Percentiles rank a stretch among this genome's conserved stretches.
Conservation (phyloP, 2,797 vertebrate species). For the Tolypeutes matacus region DNA sequence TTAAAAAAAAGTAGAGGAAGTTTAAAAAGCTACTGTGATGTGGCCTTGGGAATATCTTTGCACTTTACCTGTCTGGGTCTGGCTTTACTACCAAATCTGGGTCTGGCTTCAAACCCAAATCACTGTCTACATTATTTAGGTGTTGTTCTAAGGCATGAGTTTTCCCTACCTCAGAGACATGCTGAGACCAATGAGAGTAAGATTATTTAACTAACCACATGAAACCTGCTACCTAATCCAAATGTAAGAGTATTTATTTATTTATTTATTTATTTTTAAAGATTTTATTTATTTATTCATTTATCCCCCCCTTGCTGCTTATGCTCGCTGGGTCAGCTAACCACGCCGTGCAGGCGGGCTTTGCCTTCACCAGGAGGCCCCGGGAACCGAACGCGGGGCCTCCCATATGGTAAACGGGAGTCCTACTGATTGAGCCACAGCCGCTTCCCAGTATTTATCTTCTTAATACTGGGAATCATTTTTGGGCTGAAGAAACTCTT, state of each 20-base stretch:
- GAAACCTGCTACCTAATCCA: conserved; percentile 25
- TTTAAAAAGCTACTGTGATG: conserved; percentile 4
- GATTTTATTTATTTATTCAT: too few species aligned
- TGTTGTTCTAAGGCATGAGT: not conserved
- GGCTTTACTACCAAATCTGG: conserved; percentile 28
- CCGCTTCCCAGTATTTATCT: conserved; percentile 58
- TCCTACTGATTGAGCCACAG: too few species aligned
- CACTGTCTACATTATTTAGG: conserved; percentile 8
- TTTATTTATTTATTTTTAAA: too few species aligned
- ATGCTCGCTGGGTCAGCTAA: too few species aligned
- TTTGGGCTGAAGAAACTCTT: conserved; percentile 49
- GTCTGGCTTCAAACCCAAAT: conserved; percentile 41
- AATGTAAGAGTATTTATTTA: too few species aligned
- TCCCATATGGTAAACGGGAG: too few species aligned
- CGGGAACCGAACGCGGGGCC: too few species aligned
- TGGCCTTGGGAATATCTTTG: not conserved
- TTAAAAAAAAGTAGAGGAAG: too few species aligned
- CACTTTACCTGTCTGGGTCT: not conserved
- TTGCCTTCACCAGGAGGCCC: too few species aligned
- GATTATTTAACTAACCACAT: conserved; percentile 44
- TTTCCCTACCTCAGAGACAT: conserved; percentile 55
- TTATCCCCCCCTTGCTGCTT: too few species aligned
- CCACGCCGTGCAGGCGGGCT: too few species aligned
- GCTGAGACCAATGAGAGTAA: not conserved
- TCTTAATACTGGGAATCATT: conserved; percentile 49